A percentile compares a stretch with the other conserved stretches of the same genome.
phyloP scores from a whole-genome alignment of 2,797 vertebrate species.

The Sebastes diploproa region DNA sequence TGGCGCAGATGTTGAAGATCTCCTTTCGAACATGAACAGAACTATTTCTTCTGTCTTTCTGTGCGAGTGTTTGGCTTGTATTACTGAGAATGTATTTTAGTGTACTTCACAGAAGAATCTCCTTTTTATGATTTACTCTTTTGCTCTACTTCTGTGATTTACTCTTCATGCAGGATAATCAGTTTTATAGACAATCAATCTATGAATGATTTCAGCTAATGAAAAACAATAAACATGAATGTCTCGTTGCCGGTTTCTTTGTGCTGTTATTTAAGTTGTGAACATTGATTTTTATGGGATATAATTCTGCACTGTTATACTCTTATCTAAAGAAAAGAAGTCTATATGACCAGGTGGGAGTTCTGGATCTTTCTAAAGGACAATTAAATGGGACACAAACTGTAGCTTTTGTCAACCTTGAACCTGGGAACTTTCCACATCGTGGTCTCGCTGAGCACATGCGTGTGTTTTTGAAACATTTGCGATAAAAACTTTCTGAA shows the following conservation, averaged over 20 bases:
- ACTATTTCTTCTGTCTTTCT: slow-evolving; percentile 53
- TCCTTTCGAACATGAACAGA: slow-evolving; percentile 48
- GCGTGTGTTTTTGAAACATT: neutral
- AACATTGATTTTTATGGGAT: neutral
- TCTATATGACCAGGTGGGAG: neutral
- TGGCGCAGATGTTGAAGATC: slow-evolving; percentile 77
- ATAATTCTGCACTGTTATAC: neutral
- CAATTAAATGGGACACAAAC: neutral
- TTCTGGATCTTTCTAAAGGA: neutral
- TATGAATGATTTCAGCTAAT: neutral
- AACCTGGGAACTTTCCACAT: neutral
- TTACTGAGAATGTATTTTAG: slow-evolving; percentile 31
- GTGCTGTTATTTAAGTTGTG: neutral
- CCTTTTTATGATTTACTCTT: slow-evolving; percentile 1
- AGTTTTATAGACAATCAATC: neutral
- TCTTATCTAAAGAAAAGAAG: neutral
- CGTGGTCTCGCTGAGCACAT: neutral
- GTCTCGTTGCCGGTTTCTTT: neutral
- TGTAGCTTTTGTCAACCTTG: neutral
- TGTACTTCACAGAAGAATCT: slow-evolving; percentile 27
- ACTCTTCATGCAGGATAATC: neutral
- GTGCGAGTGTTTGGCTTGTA: slow-evolving; percentile 38
- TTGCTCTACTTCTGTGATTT: slow-evolving; percentile 7
- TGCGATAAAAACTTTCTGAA: neutral
- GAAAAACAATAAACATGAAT: neutral